phyloP scores from a whole-genome alignment of 92 coral and sea anemone species.

The Porites cylindrica region DNA sequence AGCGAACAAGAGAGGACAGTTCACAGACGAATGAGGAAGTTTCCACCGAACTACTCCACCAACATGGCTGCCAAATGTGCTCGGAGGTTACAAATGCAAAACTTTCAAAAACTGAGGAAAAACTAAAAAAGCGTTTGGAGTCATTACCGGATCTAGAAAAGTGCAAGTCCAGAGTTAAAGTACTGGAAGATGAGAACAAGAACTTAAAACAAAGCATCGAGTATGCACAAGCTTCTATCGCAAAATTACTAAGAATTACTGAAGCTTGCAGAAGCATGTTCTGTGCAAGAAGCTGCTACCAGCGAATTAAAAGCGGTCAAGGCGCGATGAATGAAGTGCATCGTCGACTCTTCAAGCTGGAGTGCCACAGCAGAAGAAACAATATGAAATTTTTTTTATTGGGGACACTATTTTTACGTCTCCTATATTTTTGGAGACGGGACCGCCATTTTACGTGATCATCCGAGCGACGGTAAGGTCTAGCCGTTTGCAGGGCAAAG shows the following conservation, averaged over 20 bases:
- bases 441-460: too few relatives aligned
- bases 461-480: too few relatives aligned
- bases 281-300: neutral
- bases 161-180: neutral
- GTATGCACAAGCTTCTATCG: neutral
- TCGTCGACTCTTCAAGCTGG: neutral
- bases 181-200: constrained; percentile 1
- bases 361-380: neutral
- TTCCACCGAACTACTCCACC: neutral
- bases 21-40: constrained; percentile 1
- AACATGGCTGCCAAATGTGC: neutral
- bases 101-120: neutral
- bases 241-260: neutral
- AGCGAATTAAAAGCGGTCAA: neutral
- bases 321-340: neutral
- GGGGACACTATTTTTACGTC: too few relatives aligned
- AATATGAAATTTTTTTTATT: neutral
- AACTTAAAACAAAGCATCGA: neutral
- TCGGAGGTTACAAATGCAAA: neutral
- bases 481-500: too few relatives aligned
- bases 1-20: constrained; percentile 15
- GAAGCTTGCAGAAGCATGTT: neutral
- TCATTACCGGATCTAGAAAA: constrained; percentile 7
- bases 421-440: too few relatives aligned
- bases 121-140: neutral